Percentiles rank a stretch among this genome's conserved stretches.
Evolutionary conservation across 2,888 invertebrate genomes (phyloP).

Genomic region (Cephonodes hylas): DNA sequence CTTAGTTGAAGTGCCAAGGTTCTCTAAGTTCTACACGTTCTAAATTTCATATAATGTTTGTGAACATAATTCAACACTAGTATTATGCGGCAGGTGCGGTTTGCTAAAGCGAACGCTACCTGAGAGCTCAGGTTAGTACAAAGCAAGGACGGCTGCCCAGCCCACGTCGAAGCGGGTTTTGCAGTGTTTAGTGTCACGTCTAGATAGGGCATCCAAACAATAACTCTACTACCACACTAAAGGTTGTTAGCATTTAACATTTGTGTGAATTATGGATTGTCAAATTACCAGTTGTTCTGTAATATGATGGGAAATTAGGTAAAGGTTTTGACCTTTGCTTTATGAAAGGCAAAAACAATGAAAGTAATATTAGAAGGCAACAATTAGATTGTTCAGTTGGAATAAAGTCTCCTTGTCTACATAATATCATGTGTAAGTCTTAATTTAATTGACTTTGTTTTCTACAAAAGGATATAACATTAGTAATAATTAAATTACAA

Average conservation of each 20-base stretch:
- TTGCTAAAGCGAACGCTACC: background rate
- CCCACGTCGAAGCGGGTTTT: slow-evolving; percentile 4
- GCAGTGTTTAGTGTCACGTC: slow-evolving; percentile 4
- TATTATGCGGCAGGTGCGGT: background rate
- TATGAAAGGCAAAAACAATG: too few relatives aligned
- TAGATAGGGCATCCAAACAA: background rate
- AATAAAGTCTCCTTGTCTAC: too few relatives aligned
- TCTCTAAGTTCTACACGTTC: background rate
- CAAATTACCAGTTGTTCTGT: too few relatives aligned
- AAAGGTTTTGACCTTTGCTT: too few relatives aligned
- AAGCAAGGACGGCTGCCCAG: slow-evolving; percentile 2
- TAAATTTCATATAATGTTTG: background rate
- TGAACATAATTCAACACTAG: background rate
- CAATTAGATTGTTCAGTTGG: too few relatives aligned
- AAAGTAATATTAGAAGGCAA: too few relatives aligned
- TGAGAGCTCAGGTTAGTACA: background rate
- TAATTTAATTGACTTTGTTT: too few relatives aligned
- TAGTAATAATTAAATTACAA: too few relatives aligned
- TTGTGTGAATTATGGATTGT: background rate
- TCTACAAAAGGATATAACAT: too few relatives aligned
- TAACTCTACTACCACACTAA: background rate
- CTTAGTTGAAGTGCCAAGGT: background rate
- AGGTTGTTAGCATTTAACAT: background rate
- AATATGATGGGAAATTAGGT: too few relatives aligned
- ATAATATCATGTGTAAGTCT: too few relatives aligned